Evolutionary conservation across 2,888 invertebrate genomes (phyloP).

Genomic region (Himalopsyche japonica): DNA sequence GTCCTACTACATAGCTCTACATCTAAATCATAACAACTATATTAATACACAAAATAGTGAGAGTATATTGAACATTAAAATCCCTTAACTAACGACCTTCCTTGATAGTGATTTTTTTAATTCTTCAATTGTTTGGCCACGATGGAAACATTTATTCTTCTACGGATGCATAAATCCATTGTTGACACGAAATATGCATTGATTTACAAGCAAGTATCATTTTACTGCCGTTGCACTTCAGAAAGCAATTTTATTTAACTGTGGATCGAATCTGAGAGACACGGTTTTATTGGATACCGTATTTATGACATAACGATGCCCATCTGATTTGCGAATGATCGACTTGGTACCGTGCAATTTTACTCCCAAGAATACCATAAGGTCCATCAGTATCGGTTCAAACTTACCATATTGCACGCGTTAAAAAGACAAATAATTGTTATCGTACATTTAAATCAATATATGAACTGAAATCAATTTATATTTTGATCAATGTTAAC

Average conservation of each 20-base stretch:
- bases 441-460: too few species aligned
- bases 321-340: neutral
- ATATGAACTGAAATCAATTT: too few species aligned
- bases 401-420: neutral
- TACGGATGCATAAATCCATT: neutral
- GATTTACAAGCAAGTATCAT: neutral
- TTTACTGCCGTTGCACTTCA: neutral
- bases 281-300: neutral
- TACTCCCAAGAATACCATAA: neutral
- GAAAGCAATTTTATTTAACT: neutral
- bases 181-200: conserved; percentile 14
- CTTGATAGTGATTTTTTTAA: too few species aligned
- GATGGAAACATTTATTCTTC: neutral
- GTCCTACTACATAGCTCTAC: too few species aligned
- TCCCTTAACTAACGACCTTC: too few species aligned
- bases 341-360: neutral
- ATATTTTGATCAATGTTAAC: too few species aligned
- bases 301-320: neutral
- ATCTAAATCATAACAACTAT: too few species aligned
- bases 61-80: too few species aligned
- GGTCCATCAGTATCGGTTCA: neutral
- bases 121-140: neutral
- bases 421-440: neutral
- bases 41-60: too few species aligned
- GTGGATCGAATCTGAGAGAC: neutral